Percentiles rank a stretch among this genome's conserved stretches.
phyloP scores from a whole-genome alignment of 1,140 invertebrate genomes.

The Drosophila repleta region DNA sequence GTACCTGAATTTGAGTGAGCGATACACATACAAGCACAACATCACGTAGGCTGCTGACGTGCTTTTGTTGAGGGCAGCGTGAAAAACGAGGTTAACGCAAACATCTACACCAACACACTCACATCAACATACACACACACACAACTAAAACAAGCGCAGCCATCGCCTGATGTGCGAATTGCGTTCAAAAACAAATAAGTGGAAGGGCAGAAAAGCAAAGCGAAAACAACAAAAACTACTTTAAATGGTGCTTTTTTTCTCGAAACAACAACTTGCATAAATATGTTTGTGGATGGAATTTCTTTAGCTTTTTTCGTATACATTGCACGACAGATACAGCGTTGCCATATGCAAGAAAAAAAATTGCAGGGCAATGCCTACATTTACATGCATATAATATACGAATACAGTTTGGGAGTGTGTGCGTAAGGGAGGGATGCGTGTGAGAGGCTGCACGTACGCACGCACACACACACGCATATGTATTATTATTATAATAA shows the following conservation, averaged over 20 bases:
- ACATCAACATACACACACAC: slow-evolving; percentile 22
- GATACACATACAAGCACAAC: slow-evolving; percentile 36
- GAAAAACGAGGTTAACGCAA: slow-evolving; percentile 59
- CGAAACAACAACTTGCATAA: slow-evolving; percentile 43
- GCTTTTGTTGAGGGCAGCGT: slow-evolving; percentile 46
- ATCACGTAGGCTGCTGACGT: slow-evolving; percentile 68
- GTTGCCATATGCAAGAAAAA: slow-evolving; percentile 69
- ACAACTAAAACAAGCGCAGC: slow-evolving; percentile 16
- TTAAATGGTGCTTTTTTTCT: slow-evolving; percentile 49
- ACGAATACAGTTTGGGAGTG: slow-evolving; percentile 4
- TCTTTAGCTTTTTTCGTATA: slow-evolving; percentile 16
- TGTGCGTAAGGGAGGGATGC: slow-evolving; percentile 2
- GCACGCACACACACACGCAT: slow-evolving; percentile 32
- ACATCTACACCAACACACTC: slow-evolving; percentile 24
- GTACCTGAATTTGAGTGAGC: slow-evolving; percentile 29
- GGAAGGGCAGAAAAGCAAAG: slow-evolving; percentile 61
- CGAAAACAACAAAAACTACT: slow-evolving; percentile 47
- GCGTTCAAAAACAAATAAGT: slow-evolving; percentile 65
- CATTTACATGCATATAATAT: slow-evolving; percentile 35
- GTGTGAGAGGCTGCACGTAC: slow-evolving; percentile 53
- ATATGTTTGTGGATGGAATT: slow-evolving; percentile 35
- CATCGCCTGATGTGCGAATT: slow-evolving; percentile 72
- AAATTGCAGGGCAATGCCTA: slow-evolving; percentile 27
- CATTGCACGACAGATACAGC: slow-evolving; percentile 28
- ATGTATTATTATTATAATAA: slow-evolving; percentile 15